Evolutionary conservation across 2,113 vertebrate species (phyloP).

Genomic region (Promerops cafer): DNA sequence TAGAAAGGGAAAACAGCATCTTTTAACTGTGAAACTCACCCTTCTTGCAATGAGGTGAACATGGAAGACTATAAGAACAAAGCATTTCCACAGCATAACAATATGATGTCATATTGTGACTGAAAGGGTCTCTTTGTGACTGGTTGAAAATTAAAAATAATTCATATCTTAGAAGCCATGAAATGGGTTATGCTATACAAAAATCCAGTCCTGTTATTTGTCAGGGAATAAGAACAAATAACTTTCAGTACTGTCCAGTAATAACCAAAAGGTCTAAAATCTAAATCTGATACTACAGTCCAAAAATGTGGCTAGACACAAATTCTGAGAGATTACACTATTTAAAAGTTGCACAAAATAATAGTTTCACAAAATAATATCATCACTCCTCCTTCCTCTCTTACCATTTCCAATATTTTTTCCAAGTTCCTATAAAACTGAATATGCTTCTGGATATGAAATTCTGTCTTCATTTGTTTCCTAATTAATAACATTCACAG

Average conservation of each 20-base stretch:
- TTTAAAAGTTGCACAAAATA: not conserved
- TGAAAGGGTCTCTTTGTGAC: not conserved
- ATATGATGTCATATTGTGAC: not conserved
- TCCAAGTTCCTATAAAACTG: not conserved
- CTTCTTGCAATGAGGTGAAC: not conserved
- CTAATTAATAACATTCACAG: not conserved
- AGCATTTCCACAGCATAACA: not conserved
- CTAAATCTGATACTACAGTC: not conserved
- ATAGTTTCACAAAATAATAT: not conserved
- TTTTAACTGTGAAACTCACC: not conserved
- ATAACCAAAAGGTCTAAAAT: not conserved
- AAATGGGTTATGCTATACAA: not conserved
- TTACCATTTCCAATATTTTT: not conserved
- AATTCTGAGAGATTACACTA: not conserved
- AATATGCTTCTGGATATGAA: not conserved
- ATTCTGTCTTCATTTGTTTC: not conserved
- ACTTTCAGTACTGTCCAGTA: not conserved
- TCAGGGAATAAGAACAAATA: not conserved
- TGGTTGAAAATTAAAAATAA: not conserved
- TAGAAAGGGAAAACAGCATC: not conserved
- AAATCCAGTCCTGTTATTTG: not conserved
- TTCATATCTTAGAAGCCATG: fast-evolving
- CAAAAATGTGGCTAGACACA: not conserved
- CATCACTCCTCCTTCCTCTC: not conserved
- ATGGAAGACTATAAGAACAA: not conserved